phyloP scores from a whole-genome alignment of 1,140 invertebrate genomes.

The Cyrtorhinus lividipennis region DNA sequence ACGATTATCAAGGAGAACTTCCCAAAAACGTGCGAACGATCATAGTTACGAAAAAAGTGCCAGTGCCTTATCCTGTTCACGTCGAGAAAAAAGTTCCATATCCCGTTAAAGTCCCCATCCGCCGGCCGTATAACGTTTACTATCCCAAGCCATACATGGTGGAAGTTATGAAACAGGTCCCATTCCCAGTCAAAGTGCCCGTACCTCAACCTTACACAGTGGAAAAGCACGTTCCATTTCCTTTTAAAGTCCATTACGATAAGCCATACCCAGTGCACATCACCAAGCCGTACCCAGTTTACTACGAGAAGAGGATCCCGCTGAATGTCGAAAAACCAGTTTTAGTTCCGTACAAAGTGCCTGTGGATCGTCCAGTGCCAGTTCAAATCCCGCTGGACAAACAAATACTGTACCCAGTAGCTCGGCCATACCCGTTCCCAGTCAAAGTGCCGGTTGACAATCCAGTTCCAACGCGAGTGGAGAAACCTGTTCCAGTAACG shows the following conservation, averaged over 20 bases:
- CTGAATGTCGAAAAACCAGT: constrained; percentile 50
- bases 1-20: neutral
- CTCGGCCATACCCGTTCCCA: constrained; percentile 34
- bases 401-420: constrained; percentile 26
- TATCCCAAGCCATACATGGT: constrained; percentile 29
- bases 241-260: constrained; percentile 44
- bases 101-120: constrained; percentile 14
- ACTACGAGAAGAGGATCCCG: constrained; percentile 23
- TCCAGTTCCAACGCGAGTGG: neutral
- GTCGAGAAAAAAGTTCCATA: constrained; percentile 18
- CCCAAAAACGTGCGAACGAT: constrained; percentile 15
- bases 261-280: constrained; percentile 42
- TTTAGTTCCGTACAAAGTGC: constrained; percentile 45
- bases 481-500: neutral
- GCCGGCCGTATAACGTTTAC: constrained; percentile 24
- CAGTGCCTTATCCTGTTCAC: constrained; percentile 15
- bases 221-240: constrained; percentile 26
- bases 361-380: constrained; percentile 34
- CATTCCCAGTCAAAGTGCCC: constrained; percentile 33
- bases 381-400: constrained; percentile 36
- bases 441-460: neutral
- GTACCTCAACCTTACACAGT: constrained; percentile 26
- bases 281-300: constrained; percentile 28
- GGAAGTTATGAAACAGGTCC: constrained; percentile 29
- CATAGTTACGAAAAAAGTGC: constrained; percentile 19